Evolutionary conservation across 2,113 vertebrate species (phyloP).

Genomic region (Cinclus cinclus): DNA sequence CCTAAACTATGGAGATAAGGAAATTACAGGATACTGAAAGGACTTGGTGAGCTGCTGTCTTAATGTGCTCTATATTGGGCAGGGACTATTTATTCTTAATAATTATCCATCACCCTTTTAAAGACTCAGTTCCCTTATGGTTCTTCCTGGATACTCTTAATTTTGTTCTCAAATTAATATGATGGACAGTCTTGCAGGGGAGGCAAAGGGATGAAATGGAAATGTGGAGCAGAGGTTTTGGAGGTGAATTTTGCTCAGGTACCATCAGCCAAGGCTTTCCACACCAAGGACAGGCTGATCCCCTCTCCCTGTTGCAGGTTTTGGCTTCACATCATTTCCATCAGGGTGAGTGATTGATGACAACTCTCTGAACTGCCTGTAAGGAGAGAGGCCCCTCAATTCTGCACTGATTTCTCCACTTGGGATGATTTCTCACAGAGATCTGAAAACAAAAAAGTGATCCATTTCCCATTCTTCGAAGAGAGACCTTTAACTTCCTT

Average conservation of each 20-base stretch:
- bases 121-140: not conserved
- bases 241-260: not conserved
- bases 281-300: not conserved
- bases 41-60: not conserved
- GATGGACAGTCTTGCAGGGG: not conserved
- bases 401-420: not conserved
- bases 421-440: not conserved
- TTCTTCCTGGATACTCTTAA: not conserved
- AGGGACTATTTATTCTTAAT: not conserved
- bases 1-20: not conserved
- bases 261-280: not conserved
- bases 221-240: not conserved
- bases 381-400: not conserved
- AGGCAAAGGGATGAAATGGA: not conserved
- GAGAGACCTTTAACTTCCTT: conserved; percentile 42
- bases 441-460: not conserved
- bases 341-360: rapidly evolving
- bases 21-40: not conserved
- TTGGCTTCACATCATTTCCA: not conserved
- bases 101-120: not conserved
- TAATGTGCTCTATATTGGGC: not conserved
- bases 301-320: not conserved
- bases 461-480: conserved; percentile 54
- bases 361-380: not conserved
- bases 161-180: not conserved